These are phyloP conservation scores for Neoarius graeffei DNA, from an alignment of 2,113 vertebrate species.

Conservation along the genomic window DNA sequence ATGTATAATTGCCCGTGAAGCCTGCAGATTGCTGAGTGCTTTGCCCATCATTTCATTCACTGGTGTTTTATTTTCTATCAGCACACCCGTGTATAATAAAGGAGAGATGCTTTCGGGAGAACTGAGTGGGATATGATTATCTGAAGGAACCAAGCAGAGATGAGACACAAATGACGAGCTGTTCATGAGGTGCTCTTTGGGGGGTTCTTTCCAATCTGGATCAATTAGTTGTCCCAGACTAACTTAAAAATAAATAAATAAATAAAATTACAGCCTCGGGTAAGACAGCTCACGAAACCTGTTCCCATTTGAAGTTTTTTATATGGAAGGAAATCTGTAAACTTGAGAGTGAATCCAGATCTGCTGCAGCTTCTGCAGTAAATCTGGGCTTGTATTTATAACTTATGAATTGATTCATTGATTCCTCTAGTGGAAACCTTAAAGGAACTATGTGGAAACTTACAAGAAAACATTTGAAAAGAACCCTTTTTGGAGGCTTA, in stretches of 20 bases:
- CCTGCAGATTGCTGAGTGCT: background rate
- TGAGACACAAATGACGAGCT: conserved; percentile 14
- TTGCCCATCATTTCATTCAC: background rate
- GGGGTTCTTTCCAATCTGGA: conserved; percentile 13
- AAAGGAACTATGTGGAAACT: background rate
- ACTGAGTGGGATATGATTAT: background rate
- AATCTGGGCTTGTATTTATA: background rate
- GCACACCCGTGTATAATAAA: conserved; percentile 20
- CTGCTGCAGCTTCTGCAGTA: background rate
- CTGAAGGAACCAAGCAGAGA: conserved; percentile 13
- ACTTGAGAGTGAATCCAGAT: background rate
- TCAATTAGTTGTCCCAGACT: background rate
- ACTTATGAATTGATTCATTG: background rate
- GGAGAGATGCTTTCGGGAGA: background rate
- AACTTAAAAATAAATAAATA: background rate
- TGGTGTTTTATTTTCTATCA: conserved; percentile 18
- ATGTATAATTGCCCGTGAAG: conserved; percentile 29
- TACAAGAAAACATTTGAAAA: background rate
- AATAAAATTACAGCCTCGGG: background rate
- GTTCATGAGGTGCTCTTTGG: background rate
- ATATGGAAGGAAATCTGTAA: background rate
- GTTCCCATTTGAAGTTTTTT: background rate
- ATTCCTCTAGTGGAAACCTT: background rate
- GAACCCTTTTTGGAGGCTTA: background rate
- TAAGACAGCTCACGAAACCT: background rate